Evolutionary conservation across 2,113 vertebrate species (phyloP).

Genomic region (Bostrychus sinensis): DNA sequence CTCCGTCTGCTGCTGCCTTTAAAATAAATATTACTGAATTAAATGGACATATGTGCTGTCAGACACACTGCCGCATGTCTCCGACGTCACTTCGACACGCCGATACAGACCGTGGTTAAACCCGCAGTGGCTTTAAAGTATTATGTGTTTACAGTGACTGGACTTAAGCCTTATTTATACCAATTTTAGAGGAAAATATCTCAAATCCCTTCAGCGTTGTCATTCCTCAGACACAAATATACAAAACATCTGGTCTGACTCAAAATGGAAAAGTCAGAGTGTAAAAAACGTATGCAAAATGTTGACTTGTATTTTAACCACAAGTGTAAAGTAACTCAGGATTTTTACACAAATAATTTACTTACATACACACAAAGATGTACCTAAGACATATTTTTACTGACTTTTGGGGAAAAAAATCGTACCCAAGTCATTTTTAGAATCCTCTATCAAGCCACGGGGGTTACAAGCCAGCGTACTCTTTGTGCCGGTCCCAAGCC

Average conservation of each 20-base stretch:
- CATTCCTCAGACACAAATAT: slow-evolving; percentile 5
- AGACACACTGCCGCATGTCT: slow-evolving; percentile 23
- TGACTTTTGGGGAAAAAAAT: too few relatives aligned
- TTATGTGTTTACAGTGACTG: slow-evolving; percentile 38
- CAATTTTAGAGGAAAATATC: slow-evolving; percentile 29
- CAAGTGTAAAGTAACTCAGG: too few relatives aligned
- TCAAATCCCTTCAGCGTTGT: slow-evolving; percentile 40
- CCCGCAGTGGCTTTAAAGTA: slow-evolving; percentile 35
- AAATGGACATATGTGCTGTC: slow-evolving; percentile 18
- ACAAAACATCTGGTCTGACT: slow-evolving; percentile 7
- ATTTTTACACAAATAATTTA: too few relatives aligned
- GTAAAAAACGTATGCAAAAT: too few relatives aligned
- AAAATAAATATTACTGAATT: slow-evolving; percentile 20
- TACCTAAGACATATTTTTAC: too few relatives aligned
- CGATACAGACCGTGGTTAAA: slow-evolving; percentile 36
- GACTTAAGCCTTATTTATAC: slow-evolving; percentile 43
- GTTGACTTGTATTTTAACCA: too few relatives aligned
- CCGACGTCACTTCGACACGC: slow-evolving; percentile 33
- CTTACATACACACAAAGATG: too few relatives aligned
- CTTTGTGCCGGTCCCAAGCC: too few relatives aligned
- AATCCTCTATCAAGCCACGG: too few relatives aligned
- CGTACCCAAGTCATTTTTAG: too few relatives aligned
- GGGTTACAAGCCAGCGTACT: too few relatives aligned
- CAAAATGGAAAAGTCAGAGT: not conserved
- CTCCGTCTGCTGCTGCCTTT: not conserved